phyloP scores from a whole-genome alignment of 2,113 vertebrate genomes.

The Caretta caretta region DNA sequence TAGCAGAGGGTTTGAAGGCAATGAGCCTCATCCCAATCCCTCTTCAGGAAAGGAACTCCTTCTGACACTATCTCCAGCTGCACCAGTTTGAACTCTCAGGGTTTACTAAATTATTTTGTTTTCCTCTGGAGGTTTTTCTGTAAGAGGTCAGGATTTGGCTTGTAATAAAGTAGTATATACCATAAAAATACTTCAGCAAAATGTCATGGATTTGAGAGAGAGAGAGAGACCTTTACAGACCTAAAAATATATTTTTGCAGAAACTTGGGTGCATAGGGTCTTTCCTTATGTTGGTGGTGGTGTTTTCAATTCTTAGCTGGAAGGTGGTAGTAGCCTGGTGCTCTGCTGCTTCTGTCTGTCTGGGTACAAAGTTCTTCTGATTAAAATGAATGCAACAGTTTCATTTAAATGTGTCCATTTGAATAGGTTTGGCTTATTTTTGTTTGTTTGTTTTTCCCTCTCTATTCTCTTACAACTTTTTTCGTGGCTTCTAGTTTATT shows the following conservation, averaged over 20 bases:
- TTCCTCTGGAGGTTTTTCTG: not conserved
- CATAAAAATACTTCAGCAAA: not conserved
- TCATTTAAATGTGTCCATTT: not conserved
- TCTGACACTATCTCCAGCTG: not conserved
- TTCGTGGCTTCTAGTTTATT: rapidly evolving
- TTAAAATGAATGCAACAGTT: not conserved
- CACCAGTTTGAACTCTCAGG: not conserved
- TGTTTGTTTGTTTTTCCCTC: not conserved
- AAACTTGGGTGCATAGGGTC: not conserved
- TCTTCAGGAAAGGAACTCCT: not conserved
- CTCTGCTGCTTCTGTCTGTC: not conserved
- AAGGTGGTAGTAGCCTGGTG: not conserved
- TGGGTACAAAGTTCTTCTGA: not conserved
- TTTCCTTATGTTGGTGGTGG: rapidly evolving
- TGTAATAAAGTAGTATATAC: not conserved
- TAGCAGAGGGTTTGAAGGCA: not conserved
- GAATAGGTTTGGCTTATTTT: not conserved
- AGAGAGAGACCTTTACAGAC: not conserved
- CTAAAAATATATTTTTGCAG: not conserved
- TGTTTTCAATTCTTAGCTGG: not conserved
- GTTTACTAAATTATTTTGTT: not conserved
- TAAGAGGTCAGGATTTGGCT: not conserved
- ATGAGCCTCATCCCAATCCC: not conserved
- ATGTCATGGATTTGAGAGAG: no score
- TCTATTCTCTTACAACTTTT: not conserved